phyloP scores from a whole-genome alignment of 2,888 invertebrate species.

The Tanypteryx hageni region DNA sequence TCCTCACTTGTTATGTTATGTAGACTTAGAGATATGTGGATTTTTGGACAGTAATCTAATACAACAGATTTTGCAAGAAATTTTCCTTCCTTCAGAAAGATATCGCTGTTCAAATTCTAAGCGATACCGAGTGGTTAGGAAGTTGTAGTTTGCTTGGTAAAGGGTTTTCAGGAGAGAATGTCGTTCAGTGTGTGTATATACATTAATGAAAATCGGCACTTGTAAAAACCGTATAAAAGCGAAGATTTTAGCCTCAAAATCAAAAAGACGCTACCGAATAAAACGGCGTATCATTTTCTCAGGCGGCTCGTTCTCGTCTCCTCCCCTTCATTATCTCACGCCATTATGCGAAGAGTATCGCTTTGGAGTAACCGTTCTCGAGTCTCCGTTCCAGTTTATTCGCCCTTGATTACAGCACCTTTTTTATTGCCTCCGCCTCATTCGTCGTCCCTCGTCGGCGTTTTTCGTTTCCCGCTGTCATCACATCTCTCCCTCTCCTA shows the following conservation, averaged over 20 bases:
- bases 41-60: too few species aligned
- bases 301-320: not conserved
- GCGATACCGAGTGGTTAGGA: too few species aligned
- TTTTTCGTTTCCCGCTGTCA: constrained; percentile 12
- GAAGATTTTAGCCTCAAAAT: not conserved
- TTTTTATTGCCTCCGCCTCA: not conserved
- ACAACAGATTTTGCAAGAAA: too few species aligned
- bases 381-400: not conserved
- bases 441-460: not conserved
- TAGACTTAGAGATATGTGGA: too few species aligned
- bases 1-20: too few species aligned
- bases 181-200: too few species aligned
- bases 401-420: constrained; percentile 8
- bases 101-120: too few species aligned
- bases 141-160: too few species aligned
- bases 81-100: too few species aligned
- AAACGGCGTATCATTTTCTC: not conserved
- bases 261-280: not conserved
- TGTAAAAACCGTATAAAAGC: too few species aligned
- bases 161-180: too few species aligned
- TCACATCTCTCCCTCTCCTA: not conserved
- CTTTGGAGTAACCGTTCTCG: not conserved
- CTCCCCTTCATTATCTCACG: not conserved
- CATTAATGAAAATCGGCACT: too few species aligned
- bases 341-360: not conserved